Conservation (phyloP, 2,888 invertebrate species). For the Buathra laborator region DNA sequence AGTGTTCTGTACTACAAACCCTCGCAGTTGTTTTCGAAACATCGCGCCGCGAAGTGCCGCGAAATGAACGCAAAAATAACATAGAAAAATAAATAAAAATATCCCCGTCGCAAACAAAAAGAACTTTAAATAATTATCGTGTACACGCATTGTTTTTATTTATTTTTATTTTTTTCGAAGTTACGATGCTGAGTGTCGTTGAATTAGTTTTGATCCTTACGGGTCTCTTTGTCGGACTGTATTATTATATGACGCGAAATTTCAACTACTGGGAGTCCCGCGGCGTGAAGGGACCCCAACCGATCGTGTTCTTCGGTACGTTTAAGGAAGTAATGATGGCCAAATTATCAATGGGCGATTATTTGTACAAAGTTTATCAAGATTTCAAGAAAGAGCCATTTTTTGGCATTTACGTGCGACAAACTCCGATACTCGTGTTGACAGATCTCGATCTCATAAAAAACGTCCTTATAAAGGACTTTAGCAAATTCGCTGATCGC, state of each 20-base stretch:
- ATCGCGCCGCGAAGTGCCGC: too few relatives aligned
- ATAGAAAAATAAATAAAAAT: too few relatives aligned
- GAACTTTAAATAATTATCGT: too few relatives aligned
- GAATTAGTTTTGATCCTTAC: not conserved
- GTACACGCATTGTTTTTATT: too few relatives aligned
- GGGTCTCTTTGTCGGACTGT: slow-evolving; percentile 62
- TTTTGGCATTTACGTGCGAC: slow-evolving; percentile 72
- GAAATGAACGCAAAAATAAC: not conserved
- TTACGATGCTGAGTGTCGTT: not conserved
- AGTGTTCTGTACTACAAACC: too few relatives aligned
- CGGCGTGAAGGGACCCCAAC: slow-evolving; percentile 82
- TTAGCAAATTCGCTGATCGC: slow-evolving; percentile 73
- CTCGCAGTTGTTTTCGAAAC: not conserved
- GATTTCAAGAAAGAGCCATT: slow-evolving; percentile 66
- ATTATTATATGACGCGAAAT: slow-evolving; percentile 81
- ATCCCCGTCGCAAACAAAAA: too few relatives aligned
- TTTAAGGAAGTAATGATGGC: slow-evolving; percentile 81
- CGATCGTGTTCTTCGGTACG: slow-evolving; percentile 84
- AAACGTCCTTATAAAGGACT: slow-evolving; percentile 75
- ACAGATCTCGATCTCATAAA: slow-evolving; percentile 75
- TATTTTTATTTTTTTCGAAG: not conserved
- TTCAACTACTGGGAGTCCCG: slow-evolving; percentile 85
- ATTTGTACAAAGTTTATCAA: slow-evolving; percentile 76
- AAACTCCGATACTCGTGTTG: slow-evolving; percentile 72
- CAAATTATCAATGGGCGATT: slow-evolving; percentile 80